phyloP scores from a whole-genome alignment of 2,113 vertebrate species.

The Fulmarus glacialis region DNA sequence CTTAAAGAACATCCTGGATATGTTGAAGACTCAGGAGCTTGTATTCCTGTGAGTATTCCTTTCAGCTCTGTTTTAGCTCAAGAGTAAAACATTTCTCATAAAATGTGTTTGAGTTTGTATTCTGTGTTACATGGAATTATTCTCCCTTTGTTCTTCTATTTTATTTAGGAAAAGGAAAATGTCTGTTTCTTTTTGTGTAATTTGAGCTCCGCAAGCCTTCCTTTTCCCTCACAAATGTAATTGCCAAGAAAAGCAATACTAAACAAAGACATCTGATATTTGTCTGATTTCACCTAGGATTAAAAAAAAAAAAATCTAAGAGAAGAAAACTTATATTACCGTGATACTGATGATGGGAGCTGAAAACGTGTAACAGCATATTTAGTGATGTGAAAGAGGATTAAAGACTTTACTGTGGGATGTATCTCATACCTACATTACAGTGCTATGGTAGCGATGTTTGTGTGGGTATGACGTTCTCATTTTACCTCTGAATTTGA shows the following conservation, averaged over 20 bases:
- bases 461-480: background rate
- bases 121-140: background rate
- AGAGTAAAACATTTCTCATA: background rate
- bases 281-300: background rate
- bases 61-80: background rate
- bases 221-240: background rate
- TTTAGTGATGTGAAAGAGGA: background rate
- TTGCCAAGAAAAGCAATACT: background rate
- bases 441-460: background rate
- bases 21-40: conserved; percentile 94
- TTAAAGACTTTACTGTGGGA: background rate
- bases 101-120: background rate
- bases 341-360: background rate
- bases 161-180: background rate
- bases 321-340: background rate
- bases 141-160: background rate
- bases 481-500: background rate
- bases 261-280: background rate
- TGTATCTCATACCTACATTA: background rate
- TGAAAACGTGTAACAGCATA: background rate
- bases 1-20: conserved; percentile 94
- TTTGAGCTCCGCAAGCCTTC: background rate
- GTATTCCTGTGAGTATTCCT: conserved; percentile 87
- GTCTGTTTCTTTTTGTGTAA: background rate
- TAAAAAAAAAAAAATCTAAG: background rate